Base-by-base conservation (phyloP, 1,140 invertebrate species). In the Aphaenogaster floridana region DNA sequence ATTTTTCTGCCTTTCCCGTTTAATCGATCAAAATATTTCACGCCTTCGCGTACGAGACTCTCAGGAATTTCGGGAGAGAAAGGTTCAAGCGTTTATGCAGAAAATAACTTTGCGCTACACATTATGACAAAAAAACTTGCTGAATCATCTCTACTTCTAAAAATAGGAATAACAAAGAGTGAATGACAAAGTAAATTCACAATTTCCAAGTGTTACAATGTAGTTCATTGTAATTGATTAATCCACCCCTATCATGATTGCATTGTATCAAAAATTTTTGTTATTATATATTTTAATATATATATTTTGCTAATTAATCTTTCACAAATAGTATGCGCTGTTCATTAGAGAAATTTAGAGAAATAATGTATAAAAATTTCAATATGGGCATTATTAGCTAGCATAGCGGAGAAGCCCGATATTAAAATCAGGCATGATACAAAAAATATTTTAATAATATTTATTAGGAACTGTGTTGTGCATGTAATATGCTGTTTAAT, bases 81-180 rank as follows among this genome's bases (percentile, higher is more conserved):
- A 92, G 87, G 83, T 91, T 92, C 83, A 90, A 80, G 91, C 94
- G 86, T 88, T 94, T 94, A 91, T 91, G 93, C 93, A 93, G 93
- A 95, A 95, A 94, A 95, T 90, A 80, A 64, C n/a, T 69, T 90
- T 4, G 28, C 9, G n/a, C n/a, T 78, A 54, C 8, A 54, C 36
- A 15, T 81, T 72, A 21, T 54, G 11, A 59, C 6, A 17, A 63
- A 57, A 87, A 78, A 87, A 78, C 1, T n/a, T 36, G 68, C 48
- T 68, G 0, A 34, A 50, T 90, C 86, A 90, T 63, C 11, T 21
- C 11, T 21, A 39, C 8, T 39, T 21, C 7, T 64, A 15, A 45
- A 81, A 66, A 52, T 13, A 2, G 39, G 2, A 39, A 5, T 39
- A 42, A 77, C 36, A 39, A 76, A 76, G 6, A 59, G 1, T 15